A percentile compares a stretch with the other conserved stretches of the same genome.
Conservation (phyloP, 2,797 vertebrate genomes). For the Aulostomus chinensis region DNA sequence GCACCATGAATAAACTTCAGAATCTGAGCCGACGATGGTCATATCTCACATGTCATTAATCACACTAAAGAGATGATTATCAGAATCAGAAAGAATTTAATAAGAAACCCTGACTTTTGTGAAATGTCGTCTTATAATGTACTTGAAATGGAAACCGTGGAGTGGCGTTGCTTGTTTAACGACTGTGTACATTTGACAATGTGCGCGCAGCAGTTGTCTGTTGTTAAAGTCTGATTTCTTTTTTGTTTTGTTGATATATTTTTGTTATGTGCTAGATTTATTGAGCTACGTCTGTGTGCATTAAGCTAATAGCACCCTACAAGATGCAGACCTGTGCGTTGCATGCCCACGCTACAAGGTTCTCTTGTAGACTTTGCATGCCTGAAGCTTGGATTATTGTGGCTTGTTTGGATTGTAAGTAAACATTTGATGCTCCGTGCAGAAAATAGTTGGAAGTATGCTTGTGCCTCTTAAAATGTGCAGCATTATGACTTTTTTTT, state of each 20-base stretch:
- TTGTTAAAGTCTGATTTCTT: neutral
- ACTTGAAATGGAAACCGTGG: neutral
- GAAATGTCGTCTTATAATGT: neutral
- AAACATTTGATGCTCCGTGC: no score
- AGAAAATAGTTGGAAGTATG: neutral
- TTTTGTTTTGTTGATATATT: neutral
- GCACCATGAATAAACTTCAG: constrained; percentile 37
- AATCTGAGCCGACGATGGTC: no score
- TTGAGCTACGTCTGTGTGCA: neutral
- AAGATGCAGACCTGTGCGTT: constrained; percentile 4
- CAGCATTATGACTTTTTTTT: neutral
- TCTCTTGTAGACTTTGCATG: neutral
- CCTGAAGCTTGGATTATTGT: constrained; percentile 42
- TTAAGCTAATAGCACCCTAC: constrained; percentile 1
- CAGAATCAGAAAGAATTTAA: constrained; percentile 1
- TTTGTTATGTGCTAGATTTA: neutral
- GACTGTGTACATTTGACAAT: neutral
- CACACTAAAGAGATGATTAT: constrained; percentile 14
- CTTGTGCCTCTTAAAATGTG: constrained; percentile 1
- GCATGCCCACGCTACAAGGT: constrained; percentile 24
- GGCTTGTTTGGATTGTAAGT: neutral
- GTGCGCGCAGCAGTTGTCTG: constrained; percentile 1
- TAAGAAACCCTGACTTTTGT: neutral
- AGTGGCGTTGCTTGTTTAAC: constrained; percentile 1
- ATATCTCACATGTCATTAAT: constrained; percentile 1